Percentiles rank a stretch among this genome's conserved stretches.
Conservation (phyloP, 2,888 invertebrate species). For the Dryomyza anilis region DNA sequence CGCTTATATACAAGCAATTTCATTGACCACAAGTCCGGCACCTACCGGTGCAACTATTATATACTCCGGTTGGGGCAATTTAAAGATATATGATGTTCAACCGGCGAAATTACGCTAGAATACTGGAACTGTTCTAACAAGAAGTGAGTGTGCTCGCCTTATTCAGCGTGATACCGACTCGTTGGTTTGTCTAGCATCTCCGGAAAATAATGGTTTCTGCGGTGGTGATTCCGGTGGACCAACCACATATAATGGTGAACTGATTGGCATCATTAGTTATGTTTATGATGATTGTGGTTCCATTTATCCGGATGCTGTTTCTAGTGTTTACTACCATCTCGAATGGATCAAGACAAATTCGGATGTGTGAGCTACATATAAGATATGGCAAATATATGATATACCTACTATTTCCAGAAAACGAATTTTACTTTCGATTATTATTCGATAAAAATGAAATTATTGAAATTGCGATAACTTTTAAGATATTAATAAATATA, state of each 20-base stretch:
- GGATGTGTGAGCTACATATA: too few relatives aligned
- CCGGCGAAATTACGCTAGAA: constrained; percentile 48
- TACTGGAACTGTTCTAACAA: constrained; percentile 27
- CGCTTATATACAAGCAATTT: background rate
- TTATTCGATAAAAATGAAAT: too few relatives aligned
- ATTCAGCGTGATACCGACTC: constrained; percentile 39
- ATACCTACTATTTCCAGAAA: too few relatives aligned
- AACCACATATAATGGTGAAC: constrained; percentile 43
- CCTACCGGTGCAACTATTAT: background rate
- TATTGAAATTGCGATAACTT: too few relatives aligned
- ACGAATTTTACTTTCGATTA: too few relatives aligned
- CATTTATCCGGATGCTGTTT: too few relatives aligned
- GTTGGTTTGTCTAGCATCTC: constrained; percentile 49
- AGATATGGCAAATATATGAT: too few relatives aligned
- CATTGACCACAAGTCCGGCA: background rate
- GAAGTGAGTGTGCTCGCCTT: constrained; percentile 29
- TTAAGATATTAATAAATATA: too few relatives aligned
- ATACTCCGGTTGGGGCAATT: constrained; percentile 11
- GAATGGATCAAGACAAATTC: too few relatives aligned
- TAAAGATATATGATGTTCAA: constrained; percentile 39
- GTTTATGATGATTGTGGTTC: too few relatives aligned
- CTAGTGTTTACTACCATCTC: too few relatives aligned
- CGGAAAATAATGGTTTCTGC: constrained; percentile 46
- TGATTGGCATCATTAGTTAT: constrained; percentile 52
- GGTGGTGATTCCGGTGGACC: constrained; percentile 55